Evolutionary conservation across 2,888 invertebrate genomes (phyloP).

Genomic region (Cinara cedri): DNA sequence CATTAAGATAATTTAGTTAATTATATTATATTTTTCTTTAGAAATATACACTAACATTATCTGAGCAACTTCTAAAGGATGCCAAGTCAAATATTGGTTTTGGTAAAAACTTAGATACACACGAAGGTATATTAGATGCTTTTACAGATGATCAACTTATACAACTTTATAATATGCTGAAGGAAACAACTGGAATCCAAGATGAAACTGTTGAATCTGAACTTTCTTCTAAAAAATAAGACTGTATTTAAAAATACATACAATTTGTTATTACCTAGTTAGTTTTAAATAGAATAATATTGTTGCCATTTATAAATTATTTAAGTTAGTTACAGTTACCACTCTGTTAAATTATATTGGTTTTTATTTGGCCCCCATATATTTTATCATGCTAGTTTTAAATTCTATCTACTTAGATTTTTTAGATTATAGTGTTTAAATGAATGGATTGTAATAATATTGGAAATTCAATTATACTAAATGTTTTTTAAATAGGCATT

Average conservation of each 20-base stretch:
- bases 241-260: background rate
- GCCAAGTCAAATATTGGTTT: slow-evolving; percentile 68
- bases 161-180: slow-evolving; percentile 82
- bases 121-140: slow-evolving; percentile 69
- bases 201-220: slow-evolving; percentile 58
- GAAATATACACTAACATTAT: slow-evolving; percentile 78
- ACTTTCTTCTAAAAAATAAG: slow-evolving; percentile 1
- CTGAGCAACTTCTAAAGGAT: slow-evolving; percentile 74
- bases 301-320: background rate
- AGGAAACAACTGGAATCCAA: slow-evolving; percentile 66
- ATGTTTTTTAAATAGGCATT: too few relatives aligned
- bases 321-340: too few relatives aligned
- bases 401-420: too few relatives aligned
- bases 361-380: too few relatives aligned
- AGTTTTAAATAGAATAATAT: background rate
- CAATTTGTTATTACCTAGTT: background rate
- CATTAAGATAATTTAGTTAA: too few relatives aligned
- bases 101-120: slow-evolving; percentile 70
- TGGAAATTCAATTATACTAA: too few relatives aligned
- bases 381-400: too few relatives aligned
- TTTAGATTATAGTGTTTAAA: too few relatives aligned
- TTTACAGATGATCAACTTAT: slow-evolving; percentile 83
- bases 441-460: too few relatives aligned
- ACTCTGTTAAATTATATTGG: too few relatives aligned
- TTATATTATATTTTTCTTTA: slow-evolving; percentile 62